phyloP scores from a whole-genome alignment of 2,113 vertebrate species.

The Smithornis capensis region DNA sequence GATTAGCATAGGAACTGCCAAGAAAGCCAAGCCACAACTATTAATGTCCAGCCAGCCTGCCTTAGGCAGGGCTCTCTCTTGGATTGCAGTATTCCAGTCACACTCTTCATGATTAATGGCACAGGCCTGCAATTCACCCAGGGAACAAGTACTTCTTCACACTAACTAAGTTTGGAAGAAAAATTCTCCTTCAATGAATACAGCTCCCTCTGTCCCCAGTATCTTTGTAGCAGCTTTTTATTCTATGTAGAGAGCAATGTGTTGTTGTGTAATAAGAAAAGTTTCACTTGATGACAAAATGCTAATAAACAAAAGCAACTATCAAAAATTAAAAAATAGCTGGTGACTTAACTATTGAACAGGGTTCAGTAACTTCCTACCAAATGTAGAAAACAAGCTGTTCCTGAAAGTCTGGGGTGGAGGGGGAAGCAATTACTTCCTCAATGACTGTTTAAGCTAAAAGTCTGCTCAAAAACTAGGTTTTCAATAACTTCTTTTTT shows the following conservation, averaged over 20 bases:
- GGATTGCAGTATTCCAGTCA: background rate
- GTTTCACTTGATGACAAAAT: background rate
- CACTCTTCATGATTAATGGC: background rate
- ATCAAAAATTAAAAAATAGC: background rate
- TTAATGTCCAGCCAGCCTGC: background rate
- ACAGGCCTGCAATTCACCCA: background rate
- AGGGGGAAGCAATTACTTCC: background rate
- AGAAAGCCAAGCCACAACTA: background rate
- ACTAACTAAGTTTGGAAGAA: background rate
- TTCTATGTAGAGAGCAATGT: background rate
- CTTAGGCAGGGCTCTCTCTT: background rate
- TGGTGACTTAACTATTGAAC: background rate
- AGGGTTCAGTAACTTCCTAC: background rate
- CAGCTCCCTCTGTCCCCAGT: background rate
- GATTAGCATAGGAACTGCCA: background rate
- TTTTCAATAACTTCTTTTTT: background rate
- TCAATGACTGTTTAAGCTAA: background rate
- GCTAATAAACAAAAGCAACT: background rate
- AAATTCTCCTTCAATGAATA: background rate
- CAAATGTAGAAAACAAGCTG: background rate
- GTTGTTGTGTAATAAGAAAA: background rate
- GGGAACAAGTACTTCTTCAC: background rate
- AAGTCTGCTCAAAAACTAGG: background rate
- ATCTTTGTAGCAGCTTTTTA: background rate
- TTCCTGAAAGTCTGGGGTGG: background rate